Evolutionary conservation across 2,888 invertebrate genomes (phyloP).

Genomic region (Caenorhabditis sp.): DNA sequence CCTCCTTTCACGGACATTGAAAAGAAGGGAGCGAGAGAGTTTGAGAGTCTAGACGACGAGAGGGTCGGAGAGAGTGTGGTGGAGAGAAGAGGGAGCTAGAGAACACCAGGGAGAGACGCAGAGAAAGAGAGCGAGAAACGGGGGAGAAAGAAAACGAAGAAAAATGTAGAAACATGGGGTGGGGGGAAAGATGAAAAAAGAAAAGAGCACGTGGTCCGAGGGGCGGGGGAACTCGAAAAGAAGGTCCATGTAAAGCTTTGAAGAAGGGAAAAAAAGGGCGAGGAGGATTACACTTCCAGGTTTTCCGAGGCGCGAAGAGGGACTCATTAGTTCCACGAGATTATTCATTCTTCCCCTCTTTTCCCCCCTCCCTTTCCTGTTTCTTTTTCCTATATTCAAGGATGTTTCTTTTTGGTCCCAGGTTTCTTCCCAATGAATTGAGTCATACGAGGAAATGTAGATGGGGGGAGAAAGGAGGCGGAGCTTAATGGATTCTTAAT

Average conservation of each 20-base stretch:
- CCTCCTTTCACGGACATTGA: constrained; percentile 48
- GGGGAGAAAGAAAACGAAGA: not conserved
- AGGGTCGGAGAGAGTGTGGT: not conserved
- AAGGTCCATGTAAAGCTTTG: constrained; percentile 12
- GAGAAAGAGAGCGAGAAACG: not conserved
- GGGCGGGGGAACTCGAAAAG: constrained; percentile 15
- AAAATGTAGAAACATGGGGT: constrained; percentile 23
- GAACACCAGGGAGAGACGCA: constrained; percentile 21
- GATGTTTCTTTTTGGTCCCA: not conserved
- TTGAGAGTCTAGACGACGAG: not conserved
- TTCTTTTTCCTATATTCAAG: not conserved
- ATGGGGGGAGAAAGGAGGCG: not conserved
- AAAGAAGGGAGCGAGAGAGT: constrained; percentile 11
- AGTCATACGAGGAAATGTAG: constrained; percentile 11
- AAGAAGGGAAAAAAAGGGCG: not conserved
- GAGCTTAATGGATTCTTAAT: not conserved
- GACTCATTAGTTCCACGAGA: constrained; percentile 14
- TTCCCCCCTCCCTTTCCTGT: not conserved
- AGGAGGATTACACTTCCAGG: constrained; percentile 44
- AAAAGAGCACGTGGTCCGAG: constrained; percentile 39
- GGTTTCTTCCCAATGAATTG: not conserved
- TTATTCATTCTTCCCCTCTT: constrained; percentile 27
- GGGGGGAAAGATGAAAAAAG: not conserved
- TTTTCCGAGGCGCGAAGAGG: not conserved
- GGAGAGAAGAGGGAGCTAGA: constrained; percentile 1